phyloP scores from a whole-genome alignment of 2,888 invertebrate species.

The Leistus spinibarbis region DNA sequence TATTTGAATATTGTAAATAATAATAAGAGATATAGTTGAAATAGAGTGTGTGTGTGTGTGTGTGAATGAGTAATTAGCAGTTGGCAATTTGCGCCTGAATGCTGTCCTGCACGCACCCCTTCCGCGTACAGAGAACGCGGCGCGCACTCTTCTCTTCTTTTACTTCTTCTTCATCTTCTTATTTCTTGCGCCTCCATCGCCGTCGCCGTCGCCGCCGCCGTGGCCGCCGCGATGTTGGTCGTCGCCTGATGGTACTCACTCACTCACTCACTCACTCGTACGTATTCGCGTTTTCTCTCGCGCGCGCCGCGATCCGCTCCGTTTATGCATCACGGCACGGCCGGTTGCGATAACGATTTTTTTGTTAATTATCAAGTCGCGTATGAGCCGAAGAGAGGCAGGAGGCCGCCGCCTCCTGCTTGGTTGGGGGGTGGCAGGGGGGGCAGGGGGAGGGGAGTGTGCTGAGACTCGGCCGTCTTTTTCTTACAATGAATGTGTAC shows the following conservation, averaged over 20 bases:
- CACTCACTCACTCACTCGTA: background rate
- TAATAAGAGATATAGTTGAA: no score
- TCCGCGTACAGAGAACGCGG: slow-evolving; percentile 7
- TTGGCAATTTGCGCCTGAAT: background rate
- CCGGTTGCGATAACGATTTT: slow-evolving; percentile 60
- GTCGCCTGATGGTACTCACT: background rate
- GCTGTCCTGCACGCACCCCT: slow-evolving; percentile 20
- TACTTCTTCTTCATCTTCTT: slow-evolving; percentile 11
- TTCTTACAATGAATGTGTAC: background rate
- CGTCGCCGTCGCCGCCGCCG: background rate
- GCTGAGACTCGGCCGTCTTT: background rate
- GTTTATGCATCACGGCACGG: slow-evolving; percentile 57
- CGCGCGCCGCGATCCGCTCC: slow-evolving; percentile 45
- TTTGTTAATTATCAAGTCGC: slow-evolving; percentile 61
- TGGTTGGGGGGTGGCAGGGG: slow-evolving; percentile 44
- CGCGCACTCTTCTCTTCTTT: slow-evolving; percentile 23
- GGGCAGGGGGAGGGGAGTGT: slow-evolving; percentile 10
- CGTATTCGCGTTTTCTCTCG: background rate
- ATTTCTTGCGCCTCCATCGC: slow-evolving; percentile 2
- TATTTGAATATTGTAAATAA: no score
- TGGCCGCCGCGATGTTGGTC: background rate
- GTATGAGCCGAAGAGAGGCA: slow-evolving; percentile 55
- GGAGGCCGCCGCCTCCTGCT: background rate
- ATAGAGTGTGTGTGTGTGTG: no score
- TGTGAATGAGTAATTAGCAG: no score